Evolutionary conservation across 1,140 invertebrate species (phyloP).

Genomic region (Sinonovacula constricta): DNA sequence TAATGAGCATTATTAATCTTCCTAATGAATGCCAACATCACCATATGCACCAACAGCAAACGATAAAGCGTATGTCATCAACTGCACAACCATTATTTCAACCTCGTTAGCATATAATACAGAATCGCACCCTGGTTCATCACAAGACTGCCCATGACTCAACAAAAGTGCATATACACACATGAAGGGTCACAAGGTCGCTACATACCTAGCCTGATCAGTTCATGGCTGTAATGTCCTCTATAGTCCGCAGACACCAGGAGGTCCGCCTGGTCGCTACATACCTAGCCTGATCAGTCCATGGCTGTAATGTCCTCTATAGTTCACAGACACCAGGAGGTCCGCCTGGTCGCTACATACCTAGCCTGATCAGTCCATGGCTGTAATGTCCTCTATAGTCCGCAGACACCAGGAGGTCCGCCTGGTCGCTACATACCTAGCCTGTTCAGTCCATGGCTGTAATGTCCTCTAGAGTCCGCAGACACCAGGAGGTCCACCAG

Average conservation of each 20-base stretch:
- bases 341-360: constrained; percentile 80
- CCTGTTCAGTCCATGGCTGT: too few species aligned
- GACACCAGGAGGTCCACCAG: too few species aligned
- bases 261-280: too few species aligned
- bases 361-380: constrained; percentile 92
- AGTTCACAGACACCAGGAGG: constrained; percentile 90
- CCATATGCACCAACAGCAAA: background rate
- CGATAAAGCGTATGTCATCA: background rate
- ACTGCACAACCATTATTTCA: background rate
- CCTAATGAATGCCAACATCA: background rate
- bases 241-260: too few species aligned
- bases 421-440: constrained; percentile 1
- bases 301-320: constrained; percentile 92
- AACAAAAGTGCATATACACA: too few species aligned
- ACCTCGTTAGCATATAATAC: background rate
- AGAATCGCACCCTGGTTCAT: background rate
- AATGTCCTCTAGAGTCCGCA: too few species aligned
- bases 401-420: constrained; percentile 87
- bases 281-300: constrained; percentile 92
- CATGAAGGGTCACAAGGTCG: too few species aligned
- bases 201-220: too few species aligned
- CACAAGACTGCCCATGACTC: too few species aligned
- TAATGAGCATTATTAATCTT: background rate
- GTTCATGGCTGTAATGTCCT: too few species aligned
- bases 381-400: constrained; percentile 93